Conservation (phyloP, 2,113 vertebrate genomes). For the Platichthys flesus region DNA sequence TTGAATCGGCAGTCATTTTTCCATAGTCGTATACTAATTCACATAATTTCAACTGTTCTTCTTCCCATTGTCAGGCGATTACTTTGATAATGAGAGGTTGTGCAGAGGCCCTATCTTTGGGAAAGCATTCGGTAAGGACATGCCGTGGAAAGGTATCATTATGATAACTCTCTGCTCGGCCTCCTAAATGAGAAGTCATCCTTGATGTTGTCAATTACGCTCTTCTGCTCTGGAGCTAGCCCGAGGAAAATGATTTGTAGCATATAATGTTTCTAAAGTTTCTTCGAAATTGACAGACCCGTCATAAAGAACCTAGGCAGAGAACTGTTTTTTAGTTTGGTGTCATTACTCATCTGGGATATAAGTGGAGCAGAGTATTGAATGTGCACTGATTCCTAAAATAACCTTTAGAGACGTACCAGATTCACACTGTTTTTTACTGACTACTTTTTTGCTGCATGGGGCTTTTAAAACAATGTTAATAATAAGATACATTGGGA, state of each 20-base stretch:
- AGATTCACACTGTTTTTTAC: neutral
- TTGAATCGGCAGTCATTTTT: constrained; percentile 67
- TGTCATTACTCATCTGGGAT: neutral
- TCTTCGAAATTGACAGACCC: constrained; percentile 41
- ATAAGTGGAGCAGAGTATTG: neutral
- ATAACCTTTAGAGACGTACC: neutral
- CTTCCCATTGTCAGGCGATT: constrained; percentile 55
- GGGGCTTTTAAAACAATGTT: neutral
- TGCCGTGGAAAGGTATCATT: constrained; percentile 65
- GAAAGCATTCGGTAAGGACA: constrained; percentile 53
- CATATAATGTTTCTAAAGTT: constrained; percentile 25
- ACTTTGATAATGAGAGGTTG: constrained; percentile 70
- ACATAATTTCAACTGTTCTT: constrained; percentile 59
- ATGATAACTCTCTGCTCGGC: constrained; percentile 60
- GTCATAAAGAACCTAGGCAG: constrained; percentile 7
- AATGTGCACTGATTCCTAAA: constrained; percentile 8
- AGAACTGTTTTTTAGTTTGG: constrained; percentile 1
- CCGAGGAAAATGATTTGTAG: constrained; percentile 21
- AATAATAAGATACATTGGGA: neutral
- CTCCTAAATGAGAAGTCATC: constrained; percentile 57
- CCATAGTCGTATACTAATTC: constrained; percentile 70
- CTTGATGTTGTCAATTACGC: constrained; percentile 51
- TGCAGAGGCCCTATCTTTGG: constrained; percentile 60
- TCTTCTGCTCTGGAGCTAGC: constrained; percentile 30
- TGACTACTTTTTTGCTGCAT: neutral